Evolutionary conservation across 2,797 vertebrate species (phyloP), one percentile per base, ranked within the genome.

Genomic region (Podarcis lilfordi): DNA sequence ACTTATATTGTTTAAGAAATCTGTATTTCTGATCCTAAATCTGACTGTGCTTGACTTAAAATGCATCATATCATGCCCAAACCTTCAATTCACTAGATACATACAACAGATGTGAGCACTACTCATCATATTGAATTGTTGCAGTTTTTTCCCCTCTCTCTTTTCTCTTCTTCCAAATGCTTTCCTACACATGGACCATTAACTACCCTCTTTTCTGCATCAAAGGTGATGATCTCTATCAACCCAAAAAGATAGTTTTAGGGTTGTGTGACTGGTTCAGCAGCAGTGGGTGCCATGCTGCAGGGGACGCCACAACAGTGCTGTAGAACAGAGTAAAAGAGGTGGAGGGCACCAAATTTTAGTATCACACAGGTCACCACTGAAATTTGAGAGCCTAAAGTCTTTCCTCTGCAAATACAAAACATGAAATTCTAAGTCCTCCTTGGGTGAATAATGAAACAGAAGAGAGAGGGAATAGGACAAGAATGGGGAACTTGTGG

Each of bases 371-470:
- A 55, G 50, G 50, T 55, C 3, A 3, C 50, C 50, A 15, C 50
- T 55, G 50, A 55, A 55, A 55, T 55, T 55, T 55, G 50, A 55
- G 50, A 55, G 13, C 50, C 50, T 55, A 55, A 55, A 55, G 50
- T 55, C 50, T 10, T 50, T 15, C 50, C 50, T 55, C 13, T 55
- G 50, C 11, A 50, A 80, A 91, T 50, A 71, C 72, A 82, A 77
- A 75, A 90, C 91, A 11, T 5, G 76, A 88, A 92, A 89, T 81
- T 89, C 61, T 19, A 64, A 64, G 21, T 23, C 61, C 61, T 64
- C 21, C 6, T 64, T 23, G 21, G 21, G 61, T 2, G 17, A 19
- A 55, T 15, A 15, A 55, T 15, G 50, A 55, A 55, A 15, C 13
- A 55, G 61, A 7, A 23, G 61, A 64, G 21, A 64, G 61, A 64